Evolutionary conservation across 2,113 vertebrate species (phyloP).

Genomic region (Struthidea cinerea): DNA sequence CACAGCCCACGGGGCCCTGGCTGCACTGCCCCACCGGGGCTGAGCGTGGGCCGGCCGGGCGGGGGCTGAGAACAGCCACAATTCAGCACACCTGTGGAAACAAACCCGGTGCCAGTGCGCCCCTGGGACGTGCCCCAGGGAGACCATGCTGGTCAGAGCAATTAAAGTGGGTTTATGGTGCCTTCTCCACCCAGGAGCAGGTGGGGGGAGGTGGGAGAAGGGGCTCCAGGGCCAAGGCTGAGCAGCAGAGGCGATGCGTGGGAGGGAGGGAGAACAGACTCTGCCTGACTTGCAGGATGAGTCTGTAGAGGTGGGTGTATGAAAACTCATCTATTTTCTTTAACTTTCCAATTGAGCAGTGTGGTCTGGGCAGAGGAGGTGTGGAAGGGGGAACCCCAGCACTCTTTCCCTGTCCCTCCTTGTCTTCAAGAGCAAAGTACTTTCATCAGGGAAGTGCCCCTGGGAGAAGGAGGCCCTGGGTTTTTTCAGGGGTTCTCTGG

Average conservation of each 20-base stretch:
- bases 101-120: not conserved
- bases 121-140: not conserved
- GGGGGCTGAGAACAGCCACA: not conserved
- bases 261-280: not conserved
- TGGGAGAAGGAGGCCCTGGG: not conserved
- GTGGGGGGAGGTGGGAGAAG: rapidly evolving
- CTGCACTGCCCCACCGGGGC: rapidly evolving
- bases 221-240: not conserved
- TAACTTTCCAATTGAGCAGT: not conserved
- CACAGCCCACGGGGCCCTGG: not conserved
- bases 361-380: not conserved
- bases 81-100: not conserved
- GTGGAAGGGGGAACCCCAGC: not conserved
- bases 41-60: rapidly evolving
- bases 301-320: not conserved
- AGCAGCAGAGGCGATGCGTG: rapidly evolving
- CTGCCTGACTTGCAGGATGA: not conserved
- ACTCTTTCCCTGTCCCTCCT: not conserved
- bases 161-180: not conserved
- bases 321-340: not conserved
- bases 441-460: not conserved
- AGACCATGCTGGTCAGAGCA: not conserved
- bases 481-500: not conserved
- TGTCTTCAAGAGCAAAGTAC: not conserved
- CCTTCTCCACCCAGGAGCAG: not conserved